phyloP scores from a whole-genome alignment of 2,888 invertebrate genomes.

The Meloe dianella region DNA sequence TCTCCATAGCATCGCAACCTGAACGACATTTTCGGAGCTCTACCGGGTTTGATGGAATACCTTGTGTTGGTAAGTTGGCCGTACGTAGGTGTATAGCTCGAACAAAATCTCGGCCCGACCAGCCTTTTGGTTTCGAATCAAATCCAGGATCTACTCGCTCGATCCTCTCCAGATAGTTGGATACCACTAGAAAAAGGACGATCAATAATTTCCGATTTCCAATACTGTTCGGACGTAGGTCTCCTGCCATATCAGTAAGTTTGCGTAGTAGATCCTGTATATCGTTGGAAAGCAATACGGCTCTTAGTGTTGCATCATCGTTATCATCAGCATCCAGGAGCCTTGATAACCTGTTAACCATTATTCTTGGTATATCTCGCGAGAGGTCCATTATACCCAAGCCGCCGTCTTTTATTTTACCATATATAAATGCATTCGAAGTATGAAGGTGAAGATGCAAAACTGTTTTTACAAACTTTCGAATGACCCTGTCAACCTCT shows the following conservation, averaged over 20 bases:
- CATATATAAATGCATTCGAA: slow-evolving; percentile 13
- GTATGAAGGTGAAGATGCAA: slow-evolving; percentile 20
- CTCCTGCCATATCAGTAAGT: background rate
- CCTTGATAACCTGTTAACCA: background rate
- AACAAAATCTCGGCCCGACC: slow-evolving; percentile 10
- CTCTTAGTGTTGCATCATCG: background rate
- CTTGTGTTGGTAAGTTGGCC: background rate
- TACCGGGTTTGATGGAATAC: background rate
- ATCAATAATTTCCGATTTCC: background rate
- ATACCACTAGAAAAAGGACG: background rate
- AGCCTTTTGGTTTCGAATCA: background rate
- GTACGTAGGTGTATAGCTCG: background rate
- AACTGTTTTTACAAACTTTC: background rate
- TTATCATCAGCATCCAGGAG: background rate
- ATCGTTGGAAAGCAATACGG: background rate
- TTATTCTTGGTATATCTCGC: background rate
- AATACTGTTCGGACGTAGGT: background rate
- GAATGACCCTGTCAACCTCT: slow-evolving; percentile 16
- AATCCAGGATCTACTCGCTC: slow-evolving; percentile 32
- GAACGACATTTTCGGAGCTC: background rate
- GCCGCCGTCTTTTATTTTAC: slow-evolving; percentile 37
- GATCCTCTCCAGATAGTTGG: background rate
- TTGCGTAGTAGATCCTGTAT: accelerated
- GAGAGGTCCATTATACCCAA: slow-evolving; percentile 40
- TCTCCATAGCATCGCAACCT: background rate